Evolutionary conservation across 2,888 invertebrate species (phyloP), one percentile per base, ranked within the genome.

Genomic region (Melanchra persicariae): DNA sequence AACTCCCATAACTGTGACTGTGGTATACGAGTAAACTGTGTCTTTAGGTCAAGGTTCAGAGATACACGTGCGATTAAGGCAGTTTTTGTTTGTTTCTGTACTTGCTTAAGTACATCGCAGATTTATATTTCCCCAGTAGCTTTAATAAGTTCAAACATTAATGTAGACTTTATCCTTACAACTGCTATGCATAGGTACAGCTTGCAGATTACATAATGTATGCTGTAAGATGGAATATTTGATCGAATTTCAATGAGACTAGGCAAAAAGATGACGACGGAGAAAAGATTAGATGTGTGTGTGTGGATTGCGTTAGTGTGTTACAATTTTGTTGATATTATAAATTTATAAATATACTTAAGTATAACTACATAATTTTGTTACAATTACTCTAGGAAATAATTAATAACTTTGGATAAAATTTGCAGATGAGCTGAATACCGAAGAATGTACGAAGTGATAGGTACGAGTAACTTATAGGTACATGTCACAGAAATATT

Each of bases 21-120:
- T 6, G 8, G 22, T 12, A 2, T 37, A 6, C 6, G 30, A 5
- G 30, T 30, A 55, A 54, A 26, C 55, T 63, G 57, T 63, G 72
- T 51, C 43, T 72, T 62, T 63, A 49, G 63, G 73, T 24, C 72
- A 72, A 64, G 64, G 73, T 64, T 57, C 73, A 22, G 19, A 72
- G 73, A 64, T 73, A 15, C 15, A 72, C 72, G 63, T 73, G 73
- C 9, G 63, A 73, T 63, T 34, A 49, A 7, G 40, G 34, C 9
- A 40, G 72, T 6, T 30, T 60, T 70, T 17, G 40, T 24, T 71
- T 55, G 40, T 43, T 19, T 22, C 30, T 3, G 30, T 30, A 30
- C 15, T 57, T 51, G 51, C n/a, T n/a, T n/a, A n/a, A n/a, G n/a
- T n/a, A n/a, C n/a, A n/a, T 7, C 19, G 22, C 15, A 17, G 15